Conservation (phyloP, 1,140 invertebrate species). For the Drosophila sechellia region DNA sequence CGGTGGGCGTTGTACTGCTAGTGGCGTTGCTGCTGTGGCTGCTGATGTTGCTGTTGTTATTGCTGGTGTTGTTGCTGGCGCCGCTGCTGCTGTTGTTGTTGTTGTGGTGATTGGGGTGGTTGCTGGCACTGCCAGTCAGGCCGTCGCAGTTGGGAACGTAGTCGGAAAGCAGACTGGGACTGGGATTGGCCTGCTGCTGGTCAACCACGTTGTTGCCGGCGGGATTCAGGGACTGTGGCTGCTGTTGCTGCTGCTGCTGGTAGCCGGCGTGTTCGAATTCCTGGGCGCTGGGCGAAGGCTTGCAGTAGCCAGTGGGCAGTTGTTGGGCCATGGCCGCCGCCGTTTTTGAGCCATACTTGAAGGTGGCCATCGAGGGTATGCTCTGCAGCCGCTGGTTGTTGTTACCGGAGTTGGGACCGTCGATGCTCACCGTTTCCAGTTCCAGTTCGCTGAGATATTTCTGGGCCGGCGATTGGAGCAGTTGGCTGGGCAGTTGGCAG, state of each 20-base stretch:
- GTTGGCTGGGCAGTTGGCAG: conserved; percentile 64
- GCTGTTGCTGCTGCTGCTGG: conserved; percentile 60
- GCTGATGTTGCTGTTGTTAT: conserved; percentile 9
- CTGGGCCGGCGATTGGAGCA: conserved; percentile 72
- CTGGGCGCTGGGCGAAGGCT: conserved; percentile 77
- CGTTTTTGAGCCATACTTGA: conserved; percentile 75
- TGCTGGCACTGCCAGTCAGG: conserved; percentile 35
- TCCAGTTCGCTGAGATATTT: conserved; percentile 76
- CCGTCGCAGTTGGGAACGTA: conserved; percentile 72
- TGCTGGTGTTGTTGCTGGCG: conserved; percentile 4
- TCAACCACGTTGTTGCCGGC: conserved; percentile 49
- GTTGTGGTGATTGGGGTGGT: conserved; percentile 20
- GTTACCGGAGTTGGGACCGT: conserved; percentile 30
- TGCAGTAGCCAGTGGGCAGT: conserved; percentile 80
- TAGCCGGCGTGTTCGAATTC: conserved; percentile 76
- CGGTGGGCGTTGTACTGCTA: conserved; percentile 39
- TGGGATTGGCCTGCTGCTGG: conserved; percentile 37
- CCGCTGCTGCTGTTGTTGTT: conserved; percentile 18
- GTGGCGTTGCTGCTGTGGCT: conserved; percentile 17
- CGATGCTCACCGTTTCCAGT: conserved; percentile 25
- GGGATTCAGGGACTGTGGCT: conserved; percentile 44
- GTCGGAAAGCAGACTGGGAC: conserved; percentile 51
- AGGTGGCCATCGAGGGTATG: conserved; percentile 82
- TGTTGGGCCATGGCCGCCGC: conserved; percentile 61
- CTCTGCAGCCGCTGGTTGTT: conserved; percentile 60